phyloP scores from a whole-genome alignment of 1,140 invertebrate species.

The Drosophila kurseongensis region DNA sequence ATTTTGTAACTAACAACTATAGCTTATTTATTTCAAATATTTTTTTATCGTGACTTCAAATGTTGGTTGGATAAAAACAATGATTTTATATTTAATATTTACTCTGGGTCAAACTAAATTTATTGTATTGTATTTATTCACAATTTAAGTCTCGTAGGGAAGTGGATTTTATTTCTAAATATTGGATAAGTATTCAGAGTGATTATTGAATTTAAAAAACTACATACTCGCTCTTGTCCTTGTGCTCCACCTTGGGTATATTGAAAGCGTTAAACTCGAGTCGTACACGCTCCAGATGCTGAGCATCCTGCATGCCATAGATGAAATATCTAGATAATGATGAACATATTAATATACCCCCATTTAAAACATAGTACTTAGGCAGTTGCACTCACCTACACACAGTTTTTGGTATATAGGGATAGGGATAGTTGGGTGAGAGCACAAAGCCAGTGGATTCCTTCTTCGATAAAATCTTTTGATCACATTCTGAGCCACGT shows the following conservation, averaged over 20 bases:
- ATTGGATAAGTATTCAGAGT: no score
- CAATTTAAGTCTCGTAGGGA: no score
- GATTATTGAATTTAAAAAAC: no score
- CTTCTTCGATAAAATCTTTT: conserved; percentile 97
- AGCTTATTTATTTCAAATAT: no score
- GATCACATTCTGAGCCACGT: conserved; percentile 98
- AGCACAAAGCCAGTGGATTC: conserved; percentile 95
- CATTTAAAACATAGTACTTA: accelerated
- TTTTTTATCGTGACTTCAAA: no score
- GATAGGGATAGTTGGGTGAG: conserved; percentile 97
- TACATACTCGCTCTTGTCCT: conserved; percentile 80
- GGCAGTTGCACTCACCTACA: conserved; percentile 88
- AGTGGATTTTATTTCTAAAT: no score
- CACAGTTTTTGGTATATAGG: conserved; percentile 96
- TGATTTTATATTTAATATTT: no score
- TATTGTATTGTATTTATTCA: no score
- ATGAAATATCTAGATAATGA: conserved; percentile 92
- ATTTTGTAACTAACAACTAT: no score
- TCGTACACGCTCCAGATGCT: conserved; percentile 96
- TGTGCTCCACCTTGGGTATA: conserved; percentile 92
- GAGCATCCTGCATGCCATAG: conserved; percentile 97
- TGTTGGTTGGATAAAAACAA: no score
- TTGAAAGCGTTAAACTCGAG: conserved; percentile 95
- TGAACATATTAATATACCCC: not conserved
- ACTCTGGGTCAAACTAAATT: no score